phyloP scores from a whole-genome alignment of 1,140 invertebrate species.

The Cyclargus thomasi region DNA sequence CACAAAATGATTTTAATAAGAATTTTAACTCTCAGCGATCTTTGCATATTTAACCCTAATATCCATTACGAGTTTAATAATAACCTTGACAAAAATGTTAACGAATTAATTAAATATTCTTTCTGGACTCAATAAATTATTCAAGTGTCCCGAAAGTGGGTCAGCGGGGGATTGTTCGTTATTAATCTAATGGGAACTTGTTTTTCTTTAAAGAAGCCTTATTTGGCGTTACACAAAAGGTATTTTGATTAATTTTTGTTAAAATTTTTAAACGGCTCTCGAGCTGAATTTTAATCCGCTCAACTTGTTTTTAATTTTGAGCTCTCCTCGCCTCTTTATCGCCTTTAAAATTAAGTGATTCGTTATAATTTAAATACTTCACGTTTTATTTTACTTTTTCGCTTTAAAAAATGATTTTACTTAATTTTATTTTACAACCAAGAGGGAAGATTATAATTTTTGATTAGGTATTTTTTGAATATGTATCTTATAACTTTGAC shows the following conservation, averaged over 20 bases:
- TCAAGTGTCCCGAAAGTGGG: slow-evolving; percentile 21
- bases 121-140: slow-evolving; percentile 24
- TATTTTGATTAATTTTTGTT: slow-evolving; percentile 10
- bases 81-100: slow-evolving; percentile 17
- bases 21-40: not conserved
- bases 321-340: not conserved
- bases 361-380: not conserved
- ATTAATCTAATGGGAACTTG: slow-evolving; percentile 20
- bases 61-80: slow-evolving; percentile 16
- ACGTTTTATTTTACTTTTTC: not conserved
- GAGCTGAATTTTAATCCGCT: not conserved
- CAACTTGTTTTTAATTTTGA: slow-evolving; percentile 3
- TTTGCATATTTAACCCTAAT: slow-evolving; percentile 9
- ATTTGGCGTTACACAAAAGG: not conserved
- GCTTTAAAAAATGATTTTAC: not conserved
- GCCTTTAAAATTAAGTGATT: slow-evolving; percentile 1
- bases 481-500: not conserved
- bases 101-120: slow-evolving; percentile 24
- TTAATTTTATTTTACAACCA: not conserved
- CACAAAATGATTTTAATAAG: not conserved
- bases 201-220: slow-evolving; percentile 18
- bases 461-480: not conserved
- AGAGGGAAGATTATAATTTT: not conserved
- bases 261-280: slow-evolving; percentile 1
- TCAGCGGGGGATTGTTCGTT: slow-evolving; percentile 23